Evolutionary conservation across 2,113 vertebrate species (phyloP), one percentile per base, ranked within the genome.

Genomic region (Mus spicilegus): DNA sequence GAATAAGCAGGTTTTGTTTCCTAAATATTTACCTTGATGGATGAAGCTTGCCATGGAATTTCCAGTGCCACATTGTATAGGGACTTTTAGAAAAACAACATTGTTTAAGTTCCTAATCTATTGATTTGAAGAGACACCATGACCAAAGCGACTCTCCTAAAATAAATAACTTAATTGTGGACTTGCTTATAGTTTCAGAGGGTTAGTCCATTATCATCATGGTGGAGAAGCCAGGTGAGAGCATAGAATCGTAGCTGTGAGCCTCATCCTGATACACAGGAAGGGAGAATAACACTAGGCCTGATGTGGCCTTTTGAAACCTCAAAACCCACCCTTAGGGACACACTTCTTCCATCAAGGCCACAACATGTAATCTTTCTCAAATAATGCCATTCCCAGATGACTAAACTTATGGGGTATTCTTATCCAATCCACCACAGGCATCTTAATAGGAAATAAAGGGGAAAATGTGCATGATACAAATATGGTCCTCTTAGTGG

Each of bases 401-500:
- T 61, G 80, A 82, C 13, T 26, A 61, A 61, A 61, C 5, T 4
- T 61, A 16, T 26, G 17, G 14, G 30, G 22, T 12, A 39, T 16
- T 61, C 7, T 82, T 82, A 26, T 26, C 58, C 51, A 58, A 61
- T 14, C 56, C 36, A 61, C 36, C 36, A 26, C 51, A 84, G 36
- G 6, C 39, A 65, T 85, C 82, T 49, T 30, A 81, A 58, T 72
- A 92, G 65, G 30, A 97, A 96, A 67, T 93, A 96, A 80, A 90
- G 28, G 16, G 80, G 54, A 67, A 54, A 95, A 80, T 33, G 76
- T 88, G 72, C 42, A 46, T 87, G n/a, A 39, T 67, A 2, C 51
- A 90, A 51, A n/a, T 69, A 39, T 58, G 5, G 12, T 75, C 78
- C n/a, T 95, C 63, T 88, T 49, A 28, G 28, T 82, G n/a, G 54